These are phyloP conservation scores for Mirounga angustirostris DNA, from an alignment of 2,113 vertebrate species.

Conservation along the genomic window DNA sequence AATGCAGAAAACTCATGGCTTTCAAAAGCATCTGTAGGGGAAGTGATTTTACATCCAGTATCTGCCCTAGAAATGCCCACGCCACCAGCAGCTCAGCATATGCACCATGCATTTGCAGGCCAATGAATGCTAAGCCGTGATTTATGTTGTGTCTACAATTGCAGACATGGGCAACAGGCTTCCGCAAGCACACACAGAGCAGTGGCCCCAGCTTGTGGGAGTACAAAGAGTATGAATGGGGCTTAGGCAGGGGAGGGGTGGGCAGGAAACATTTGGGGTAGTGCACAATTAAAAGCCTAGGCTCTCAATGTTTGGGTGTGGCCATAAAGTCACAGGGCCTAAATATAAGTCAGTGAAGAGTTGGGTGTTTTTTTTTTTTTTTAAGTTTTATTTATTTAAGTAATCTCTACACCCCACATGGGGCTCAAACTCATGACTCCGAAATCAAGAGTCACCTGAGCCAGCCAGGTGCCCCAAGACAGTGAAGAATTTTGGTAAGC, in stretches of 20 bases:
- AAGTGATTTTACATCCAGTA: neutral
- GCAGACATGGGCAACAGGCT: neutral
- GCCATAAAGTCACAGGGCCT: neutral
- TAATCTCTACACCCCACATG: neutral
- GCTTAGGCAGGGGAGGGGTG: rapidly evolving
- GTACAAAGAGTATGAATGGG: rapidly evolving
- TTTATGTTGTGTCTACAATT: neutral
- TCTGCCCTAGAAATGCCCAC: neutral
- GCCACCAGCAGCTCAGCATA: neutral
- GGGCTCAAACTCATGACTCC: neutral
- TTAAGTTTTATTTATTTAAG: neutral
- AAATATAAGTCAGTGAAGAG: neutral
- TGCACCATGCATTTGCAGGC: neutral
- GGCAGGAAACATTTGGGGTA: no score
- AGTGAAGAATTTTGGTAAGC: neutral
- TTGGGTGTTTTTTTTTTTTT: neutral
- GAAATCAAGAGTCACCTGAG: neutral
- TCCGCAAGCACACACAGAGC: neutral
- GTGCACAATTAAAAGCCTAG: neutral
- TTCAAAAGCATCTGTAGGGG: neutral
- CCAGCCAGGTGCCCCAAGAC: neutral
- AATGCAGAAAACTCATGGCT: neutral
- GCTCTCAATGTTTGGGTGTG: neutral
- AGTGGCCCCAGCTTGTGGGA: neutral
- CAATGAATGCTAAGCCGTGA: neutral